Evolutionary conservation across 1,140 invertebrate genomes (phyloP), one percentile per base, ranked within the genome.

Genomic region (Hylaeus anthracinus): DNA sequence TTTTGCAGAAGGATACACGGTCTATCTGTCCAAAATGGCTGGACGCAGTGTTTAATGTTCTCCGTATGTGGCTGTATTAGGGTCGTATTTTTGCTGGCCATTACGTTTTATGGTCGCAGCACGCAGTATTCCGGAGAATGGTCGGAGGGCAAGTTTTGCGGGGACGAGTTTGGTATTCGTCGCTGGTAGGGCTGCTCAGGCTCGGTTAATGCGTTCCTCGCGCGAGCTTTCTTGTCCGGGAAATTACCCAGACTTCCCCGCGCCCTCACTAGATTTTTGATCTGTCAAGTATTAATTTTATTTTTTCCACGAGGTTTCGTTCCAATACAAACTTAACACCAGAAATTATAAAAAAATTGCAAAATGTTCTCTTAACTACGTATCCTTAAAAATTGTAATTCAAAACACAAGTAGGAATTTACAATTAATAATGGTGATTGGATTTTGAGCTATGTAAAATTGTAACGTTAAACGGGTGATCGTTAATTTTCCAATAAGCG

Each of bases 41-140:
- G 65, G 9, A 10, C 51, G 61, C 39, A 70, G 55, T 82, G 65
- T 71, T 81, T 81, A 84, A 81, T 69, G 70, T 15, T 26, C 55
- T 26, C 45, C 63, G 77, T 60, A 72, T 48, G 72, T 37, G 75
- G 56, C n/a, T 70, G 72, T 78, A 82, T 82, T 78, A 82, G 63
- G 71, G 58, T 45, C 63, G 76, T 80, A 83, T 77, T 83, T 83
- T 83, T 82, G 45, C 69, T 61, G 72, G 70, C 82, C 70, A 74
- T 86, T 84, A 81, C 79, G 70, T 81, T 86, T 84, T 86, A 86
- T 73, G 72, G 63, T 66, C 69, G 73, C 45, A 58, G 53, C 74
- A 75, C 81, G 71, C 66, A 66, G 72, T 1, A 48, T 43, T 48
- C 51, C 60, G 51, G 51, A 1, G 51, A 9, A 9, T 51, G 55